These are phyloP conservation scores for Thripadectes ignobilis DNA, from an alignment of 2,797 vertebrate species.

Conservation along the genomic window DNA sequence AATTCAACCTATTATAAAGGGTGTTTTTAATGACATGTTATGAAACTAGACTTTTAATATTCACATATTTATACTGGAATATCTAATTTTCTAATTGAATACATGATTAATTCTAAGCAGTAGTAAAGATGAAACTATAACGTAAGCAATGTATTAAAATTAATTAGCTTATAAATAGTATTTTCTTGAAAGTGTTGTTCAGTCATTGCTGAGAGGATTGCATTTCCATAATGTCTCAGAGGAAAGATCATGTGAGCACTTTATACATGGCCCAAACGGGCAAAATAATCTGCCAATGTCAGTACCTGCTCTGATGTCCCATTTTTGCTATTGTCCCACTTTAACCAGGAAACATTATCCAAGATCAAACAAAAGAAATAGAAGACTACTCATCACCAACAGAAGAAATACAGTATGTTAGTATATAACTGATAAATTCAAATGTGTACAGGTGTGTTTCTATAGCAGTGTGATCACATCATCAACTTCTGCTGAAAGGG, in stretches of 20 bases:
- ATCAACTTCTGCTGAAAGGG: not conserved
- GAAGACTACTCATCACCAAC: not conserved
- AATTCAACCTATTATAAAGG: not conserved
- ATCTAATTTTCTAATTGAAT: not conserved
- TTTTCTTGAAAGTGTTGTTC: not conserved
- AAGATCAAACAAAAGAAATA: not conserved
- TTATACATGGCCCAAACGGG: not conserved
- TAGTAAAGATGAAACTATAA: not conserved
- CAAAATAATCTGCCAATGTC: not conserved
- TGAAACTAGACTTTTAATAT: not conserved
- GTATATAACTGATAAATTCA: not conserved
- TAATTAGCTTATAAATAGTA: not conserved
- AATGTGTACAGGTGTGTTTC: not conserved
- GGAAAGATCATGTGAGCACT: not conserved
- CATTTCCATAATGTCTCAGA: not conserved
- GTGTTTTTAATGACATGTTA: not conserved
- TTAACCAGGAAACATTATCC: not conserved
- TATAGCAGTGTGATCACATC: not conserved
- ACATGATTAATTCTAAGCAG: not conserved
- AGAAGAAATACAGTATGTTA: not conserved
- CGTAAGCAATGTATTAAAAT: not conserved
- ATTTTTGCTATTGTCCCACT: not conserved
- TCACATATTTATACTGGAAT: not conserved
- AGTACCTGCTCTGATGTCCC: not conserved
- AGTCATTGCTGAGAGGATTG: not conserved